A percentile compares a stretch with the other conserved stretches of the same genome.
Conservation (phyloP, 2,888 invertebrate species). For the Hydrotaea cyrtoneurina region DNA sequence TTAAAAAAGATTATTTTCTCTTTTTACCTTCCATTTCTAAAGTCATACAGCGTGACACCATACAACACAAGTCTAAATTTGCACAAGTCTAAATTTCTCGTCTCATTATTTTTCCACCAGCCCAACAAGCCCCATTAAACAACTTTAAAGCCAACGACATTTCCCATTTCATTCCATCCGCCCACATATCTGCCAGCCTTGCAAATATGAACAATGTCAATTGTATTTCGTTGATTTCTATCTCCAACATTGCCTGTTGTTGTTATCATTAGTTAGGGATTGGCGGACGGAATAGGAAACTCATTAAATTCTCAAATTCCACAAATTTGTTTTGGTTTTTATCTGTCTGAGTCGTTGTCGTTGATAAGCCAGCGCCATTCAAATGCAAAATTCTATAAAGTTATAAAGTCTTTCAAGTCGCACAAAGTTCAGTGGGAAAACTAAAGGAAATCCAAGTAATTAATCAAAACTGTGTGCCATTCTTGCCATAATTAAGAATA, state of each 20-base stretch:
- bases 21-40: too few species aligned
- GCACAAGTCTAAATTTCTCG: too few species aligned
- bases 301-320: slow-evolving; percentile 44
- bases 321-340: slow-evolving; percentile 38
- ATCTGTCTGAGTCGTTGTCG: background rate
- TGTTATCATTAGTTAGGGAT: background rate
- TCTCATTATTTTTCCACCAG: too few species aligned
- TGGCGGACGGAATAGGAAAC: slow-evolving; percentile 38
- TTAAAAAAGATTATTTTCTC: too few species aligned
- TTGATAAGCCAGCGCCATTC: background rate
- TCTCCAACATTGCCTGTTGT: background rate
- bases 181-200: background rate
- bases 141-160: too few species aligned
- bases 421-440: background rate
- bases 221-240: background rate
- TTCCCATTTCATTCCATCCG: too few species aligned
- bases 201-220: slow-evolving; percentile 1
- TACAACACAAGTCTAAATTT: too few species aligned
- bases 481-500: slow-evolving; percentile 59
- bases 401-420: slow-evolving; percentile 36
- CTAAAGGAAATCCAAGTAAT: slow-evolving; percentile 47
- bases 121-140: too few species aligned
- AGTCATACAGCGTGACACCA: too few species aligned
- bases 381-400: background rate
- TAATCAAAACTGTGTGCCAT: slow-evolving; percentile 53